Conservation (phyloP, 2,113 vertebrate genomes). For the Cochlearius cochlearius region DNA sequence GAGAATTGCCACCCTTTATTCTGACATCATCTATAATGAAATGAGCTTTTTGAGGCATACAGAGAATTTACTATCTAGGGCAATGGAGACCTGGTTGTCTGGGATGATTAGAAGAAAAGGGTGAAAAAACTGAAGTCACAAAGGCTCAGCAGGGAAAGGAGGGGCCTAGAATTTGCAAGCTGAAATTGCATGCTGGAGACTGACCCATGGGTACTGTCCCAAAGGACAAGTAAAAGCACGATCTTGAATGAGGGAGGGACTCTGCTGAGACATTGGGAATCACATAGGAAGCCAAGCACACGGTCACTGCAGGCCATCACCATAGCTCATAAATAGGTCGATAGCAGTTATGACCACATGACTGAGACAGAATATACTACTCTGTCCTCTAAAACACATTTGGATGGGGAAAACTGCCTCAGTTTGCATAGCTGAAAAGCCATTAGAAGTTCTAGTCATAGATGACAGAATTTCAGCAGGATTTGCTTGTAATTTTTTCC, state of each 20-base stretch:
- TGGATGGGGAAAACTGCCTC: background rate
- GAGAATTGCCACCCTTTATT: background rate
- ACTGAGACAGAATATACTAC: background rate
- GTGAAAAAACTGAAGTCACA: background rate
- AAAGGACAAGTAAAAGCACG: background rate
- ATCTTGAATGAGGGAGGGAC: background rate
- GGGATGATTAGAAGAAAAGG: background rate
- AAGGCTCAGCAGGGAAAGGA: background rate
- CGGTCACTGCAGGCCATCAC: background rate
- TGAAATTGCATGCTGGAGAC: background rate
- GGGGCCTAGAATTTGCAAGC: background rate
- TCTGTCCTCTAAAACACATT: background rate
- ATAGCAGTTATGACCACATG: background rate
- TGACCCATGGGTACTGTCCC: background rate
- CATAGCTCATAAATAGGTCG: rapidly evolving
- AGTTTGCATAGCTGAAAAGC: background rate
- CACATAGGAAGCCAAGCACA: background rate
- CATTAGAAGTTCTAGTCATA: background rate
- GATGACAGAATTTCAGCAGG: background rate
- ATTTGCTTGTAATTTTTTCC: background rate
- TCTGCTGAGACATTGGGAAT: background rate
- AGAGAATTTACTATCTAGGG: background rate
- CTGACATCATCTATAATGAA: background rate
- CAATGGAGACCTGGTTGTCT: background rate
- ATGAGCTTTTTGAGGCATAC: background rate